Percentiles rank a stretch among this genome's conserved stretches.
Conservation (phyloP, 2,113 vertebrate genomes). For the Myrmecobius fasciatus region DNA sequence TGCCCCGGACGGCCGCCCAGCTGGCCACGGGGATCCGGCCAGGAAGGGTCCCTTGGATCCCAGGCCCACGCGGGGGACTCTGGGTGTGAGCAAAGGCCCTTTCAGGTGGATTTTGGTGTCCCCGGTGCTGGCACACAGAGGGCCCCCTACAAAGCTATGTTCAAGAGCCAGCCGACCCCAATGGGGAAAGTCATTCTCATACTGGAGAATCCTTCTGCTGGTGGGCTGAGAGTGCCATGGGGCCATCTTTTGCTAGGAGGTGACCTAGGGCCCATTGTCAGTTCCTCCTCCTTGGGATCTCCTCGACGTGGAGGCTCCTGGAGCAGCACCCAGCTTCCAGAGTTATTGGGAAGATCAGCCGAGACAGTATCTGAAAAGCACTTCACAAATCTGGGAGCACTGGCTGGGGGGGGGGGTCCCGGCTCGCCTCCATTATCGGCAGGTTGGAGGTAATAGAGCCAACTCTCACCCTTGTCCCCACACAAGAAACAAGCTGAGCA, state of each 20-base stretch:
- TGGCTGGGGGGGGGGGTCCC: too few species aligned
- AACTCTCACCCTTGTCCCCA: not conserved
- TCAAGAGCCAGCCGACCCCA: not conserved
- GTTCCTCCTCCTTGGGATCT: not conserved
- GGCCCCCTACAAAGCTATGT: not conserved
- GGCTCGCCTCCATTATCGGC: not conserved
- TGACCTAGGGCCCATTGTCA: not conserved
- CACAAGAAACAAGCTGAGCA: not conserved
- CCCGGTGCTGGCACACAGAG: not conserved
- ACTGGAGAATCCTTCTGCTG: too few species aligned
- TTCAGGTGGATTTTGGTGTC: not conserved
- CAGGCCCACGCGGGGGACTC: not conserved
- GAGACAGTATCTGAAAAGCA: not conserved
- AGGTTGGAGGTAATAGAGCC: not conserved
- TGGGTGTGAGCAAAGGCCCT: not conserved
- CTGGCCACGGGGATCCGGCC: conserved; percentile 52
- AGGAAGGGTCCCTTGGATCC: not conserved
- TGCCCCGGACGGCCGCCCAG: conserved; percentile 58
- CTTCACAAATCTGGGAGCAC: rapidly evolving
- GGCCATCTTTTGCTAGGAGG: too few species aligned
- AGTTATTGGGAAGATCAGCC: not conserved
- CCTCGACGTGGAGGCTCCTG: not conserved
- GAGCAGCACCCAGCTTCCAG: not conserved
- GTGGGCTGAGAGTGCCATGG: too few species aligned
- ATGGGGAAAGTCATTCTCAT: too few species aligned